Conservation (phyloP, 2,113 vertebrate genomes). For the Macquaria australasica region DNA sequence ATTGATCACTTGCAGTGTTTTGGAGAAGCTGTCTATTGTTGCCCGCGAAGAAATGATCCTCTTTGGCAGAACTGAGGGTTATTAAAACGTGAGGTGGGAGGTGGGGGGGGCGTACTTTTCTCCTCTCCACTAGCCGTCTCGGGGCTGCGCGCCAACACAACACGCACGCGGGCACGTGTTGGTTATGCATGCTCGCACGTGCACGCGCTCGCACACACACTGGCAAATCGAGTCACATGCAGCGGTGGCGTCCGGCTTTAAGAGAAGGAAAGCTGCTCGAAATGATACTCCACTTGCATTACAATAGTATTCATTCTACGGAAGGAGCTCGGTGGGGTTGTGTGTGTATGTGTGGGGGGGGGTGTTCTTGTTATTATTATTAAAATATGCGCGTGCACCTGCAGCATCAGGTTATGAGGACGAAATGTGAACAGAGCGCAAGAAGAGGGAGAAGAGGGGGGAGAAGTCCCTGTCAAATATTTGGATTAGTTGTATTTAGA, state of each 20-base stretch:
- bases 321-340: slow-evolving; percentile 15
- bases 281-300: slow-evolving; percentile 52
- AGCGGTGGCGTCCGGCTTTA: slow-evolving; percentile 56
- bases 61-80: slow-evolving; percentile 22
- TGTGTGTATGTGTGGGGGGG: background rate
- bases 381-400: slow-evolving; percentile 46
- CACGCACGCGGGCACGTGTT: slow-evolving; percentile 74
- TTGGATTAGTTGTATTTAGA: background rate
- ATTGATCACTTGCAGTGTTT: slow-evolving; percentile 48
- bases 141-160: slow-evolving; percentile 26
- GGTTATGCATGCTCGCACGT: slow-evolving; percentile 65
- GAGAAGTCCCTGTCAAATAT: background rate
- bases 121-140: slow-evolving; percentile 15
- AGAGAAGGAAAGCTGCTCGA: slow-evolving; percentile 46
- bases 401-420: slow-evolving; percentile 70
- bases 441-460: background rate
- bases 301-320: slow-evolving; percentile 26
- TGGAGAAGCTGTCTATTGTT: slow-evolving; percentile 28
- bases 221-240: slow-evolving; percentile 70
- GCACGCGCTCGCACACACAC: slow-evolving; percentile 65
- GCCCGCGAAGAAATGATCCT: slow-evolving; percentile 4
- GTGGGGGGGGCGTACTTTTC: slow-evolving; percentile 18
- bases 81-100: slow-evolving; percentile 10
- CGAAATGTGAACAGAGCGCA: slow-evolving; percentile 11
- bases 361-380: background rate